A percentile compares a stretch with the other conserved stretches of the same genome.
Conservation (phyloP, 1,140 invertebrate species). For the Latrodectus geometricus region DNA sequence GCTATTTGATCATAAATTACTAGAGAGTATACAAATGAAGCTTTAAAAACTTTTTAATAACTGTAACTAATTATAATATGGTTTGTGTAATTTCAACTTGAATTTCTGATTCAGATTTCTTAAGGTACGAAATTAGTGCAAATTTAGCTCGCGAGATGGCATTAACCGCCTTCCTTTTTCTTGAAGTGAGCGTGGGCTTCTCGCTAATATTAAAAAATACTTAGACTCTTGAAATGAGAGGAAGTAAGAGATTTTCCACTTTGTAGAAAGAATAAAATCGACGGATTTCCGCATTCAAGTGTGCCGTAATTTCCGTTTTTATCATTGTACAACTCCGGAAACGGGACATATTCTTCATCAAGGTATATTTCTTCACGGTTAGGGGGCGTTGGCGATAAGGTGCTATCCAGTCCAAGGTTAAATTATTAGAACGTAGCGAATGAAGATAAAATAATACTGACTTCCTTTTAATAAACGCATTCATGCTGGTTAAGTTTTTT, state of each 20-base stretch:
- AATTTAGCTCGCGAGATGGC: too few relatives aligned
- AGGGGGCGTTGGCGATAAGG: slow-evolving; percentile 1
- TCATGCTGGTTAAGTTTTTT: too few relatives aligned
- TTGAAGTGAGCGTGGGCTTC: not conserved
- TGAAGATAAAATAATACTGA: slow-evolving; percentile 19
- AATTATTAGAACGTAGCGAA: slow-evolving; percentile 49
- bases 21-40: too few relatives aligned
- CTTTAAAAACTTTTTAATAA: too few relatives aligned
- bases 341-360: slow-evolving; percentile 39
- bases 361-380: slow-evolving; percentile 44
- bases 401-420: slow-evolving; percentile 36
- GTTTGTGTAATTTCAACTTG: too few relatives aligned
- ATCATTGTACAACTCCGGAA: slow-evolving; percentile 49
- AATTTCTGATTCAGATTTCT: too few relatives aligned
- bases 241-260: slow-evolving; percentile 46
- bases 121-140: too few relatives aligned
- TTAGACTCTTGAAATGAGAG: not conserved
- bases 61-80: too few relatives aligned
- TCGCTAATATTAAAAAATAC: slow-evolving; percentile 12
- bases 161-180: too few relatives aligned
- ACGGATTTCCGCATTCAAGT: slow-evolving; percentile 47
- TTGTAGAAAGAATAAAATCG: slow-evolving; percentile 41
- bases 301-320: slow-evolving; percentile 41
- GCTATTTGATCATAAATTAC: too few relatives aligned
- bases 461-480: slow-evolving; percentile 2